Conservation (phyloP, 2,797 vertebrate genomes). For the Moxostoma hubbsi region DNA sequence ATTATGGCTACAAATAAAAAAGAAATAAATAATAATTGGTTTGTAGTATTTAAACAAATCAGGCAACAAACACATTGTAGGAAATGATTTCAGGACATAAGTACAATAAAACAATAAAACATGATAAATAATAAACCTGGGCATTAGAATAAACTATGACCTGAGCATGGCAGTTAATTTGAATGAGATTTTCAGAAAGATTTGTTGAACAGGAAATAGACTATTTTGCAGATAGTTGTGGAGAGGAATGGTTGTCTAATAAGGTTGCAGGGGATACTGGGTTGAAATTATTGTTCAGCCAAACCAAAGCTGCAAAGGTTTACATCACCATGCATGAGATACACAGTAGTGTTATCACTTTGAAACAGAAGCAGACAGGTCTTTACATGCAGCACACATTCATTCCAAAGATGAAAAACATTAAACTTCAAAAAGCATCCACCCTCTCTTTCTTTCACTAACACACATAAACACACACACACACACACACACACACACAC, state of each 20-base stretch:
- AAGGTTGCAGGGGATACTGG: neutral
- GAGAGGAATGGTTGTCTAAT: neutral
- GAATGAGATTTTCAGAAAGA: neutral
- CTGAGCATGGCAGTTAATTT: neutral
- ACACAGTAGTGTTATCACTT: slow-evolving; percentile 26
- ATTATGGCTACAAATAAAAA: neutral
- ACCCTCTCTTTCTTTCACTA: neutral
- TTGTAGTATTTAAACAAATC: neutral
- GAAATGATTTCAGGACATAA: no score
- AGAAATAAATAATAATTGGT: neutral
- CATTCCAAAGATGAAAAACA: slow-evolving; percentile 42
- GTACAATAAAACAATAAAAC: neutral
- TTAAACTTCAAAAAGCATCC: slow-evolving; percentile 40
- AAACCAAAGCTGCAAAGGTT: neutral
- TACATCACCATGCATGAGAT: neutral
- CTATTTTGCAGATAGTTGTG: neutral
- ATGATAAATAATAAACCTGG: no score
- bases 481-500: neutral
- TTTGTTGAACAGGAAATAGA: neutral
- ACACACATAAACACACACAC: neutral
- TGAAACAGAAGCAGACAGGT: slow-evolving; percentile 29
- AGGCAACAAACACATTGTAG: neutral
- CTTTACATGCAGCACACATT: slow-evolving; percentile 47
- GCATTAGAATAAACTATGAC: neutral
- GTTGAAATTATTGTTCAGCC: neutral